Base-by-base conservation (phyloP, 1,140 invertebrate genomes). In the Aplysia californica region DNA sequence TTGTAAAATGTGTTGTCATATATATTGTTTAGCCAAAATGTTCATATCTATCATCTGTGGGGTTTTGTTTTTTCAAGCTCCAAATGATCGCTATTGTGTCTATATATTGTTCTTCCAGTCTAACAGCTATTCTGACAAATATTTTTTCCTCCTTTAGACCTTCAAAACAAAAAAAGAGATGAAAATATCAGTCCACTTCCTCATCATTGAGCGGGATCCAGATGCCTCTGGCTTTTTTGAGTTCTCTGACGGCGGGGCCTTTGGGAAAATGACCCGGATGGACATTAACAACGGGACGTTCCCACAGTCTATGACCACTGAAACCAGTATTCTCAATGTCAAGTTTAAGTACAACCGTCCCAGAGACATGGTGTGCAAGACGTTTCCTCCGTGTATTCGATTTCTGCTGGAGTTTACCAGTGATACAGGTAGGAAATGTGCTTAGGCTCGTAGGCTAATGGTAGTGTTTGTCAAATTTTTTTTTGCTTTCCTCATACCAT, bases 251-350 rank as follows among this genome's bases (percentile, higher is more conserved):
- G 80, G 82, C 6, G n/a, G 35, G 18, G 36, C 38, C 29, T 6
- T 18, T 15, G 67, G 56, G 1, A 35, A n/a, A 50, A 38, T 81
- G 10, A 65, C 44, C 4, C 39, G 41, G 1, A 83, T 83, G 59
- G 31, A 75, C 2, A 82, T 89, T 44, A 78, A 82, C n/a, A 89
- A 89, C 76, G 87, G 87, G 2, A 84, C 84, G 2, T 86, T 87
- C 41, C 87, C 87, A 21, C 84, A 87, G 65, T 88, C 86, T 1
- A 66, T 88, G 23, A 87, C 85, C 1, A 83, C 86, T n/a, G 77
- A 77, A 6, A 76, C 78, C 5, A 77, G 83, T 55, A 36, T 21
- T 15, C 76, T 88, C 20, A 81, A 66, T 26, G 78, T 89, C 10
- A 55, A 67, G 18, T 82, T 89, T 50, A 50, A 76, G 18, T 88